A percentile compares a stretch with the other conserved stretches of the same genome.
Evolutionary conservation across 2,888 invertebrate genomes (phyloP).

Genomic region (Neelides folsomi): DNA sequence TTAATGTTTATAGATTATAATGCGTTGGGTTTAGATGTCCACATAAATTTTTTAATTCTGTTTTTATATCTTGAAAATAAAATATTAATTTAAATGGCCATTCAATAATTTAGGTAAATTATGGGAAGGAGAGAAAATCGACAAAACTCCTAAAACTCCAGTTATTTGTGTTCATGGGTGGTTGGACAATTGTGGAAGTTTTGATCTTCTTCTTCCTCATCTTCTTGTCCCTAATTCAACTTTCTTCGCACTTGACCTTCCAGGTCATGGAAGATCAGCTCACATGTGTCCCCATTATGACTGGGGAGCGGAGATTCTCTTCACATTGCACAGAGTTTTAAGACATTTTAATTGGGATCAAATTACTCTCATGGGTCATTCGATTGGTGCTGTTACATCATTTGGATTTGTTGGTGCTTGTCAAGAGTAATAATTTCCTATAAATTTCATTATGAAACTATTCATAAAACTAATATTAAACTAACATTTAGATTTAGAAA

Average conservation of each 20-base stretch:
- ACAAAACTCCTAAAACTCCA: slow-evolving; percentile 5
- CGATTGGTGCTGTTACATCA: slow-evolving; percentile 23
- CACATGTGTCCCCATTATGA: slow-evolving; percentile 18
- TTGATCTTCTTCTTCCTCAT: slow-evolving; percentile 17
- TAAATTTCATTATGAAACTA: too few species aligned
- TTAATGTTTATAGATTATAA: too few species aligned
- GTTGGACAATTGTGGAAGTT: slow-evolving; percentile 25
- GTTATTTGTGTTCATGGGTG: slow-evolving; percentile 26
- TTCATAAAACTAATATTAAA: too few species aligned
- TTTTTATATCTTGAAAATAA: too few species aligned
- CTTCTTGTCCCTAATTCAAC: slow-evolving; percentile 19
- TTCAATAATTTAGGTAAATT: slow-evolving; percentile 9
- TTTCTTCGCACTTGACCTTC: slow-evolving; percentile 18
- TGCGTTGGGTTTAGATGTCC: too few species aligned
- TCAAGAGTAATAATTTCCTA: slow-evolving; percentile 27
- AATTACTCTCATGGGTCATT: slow-evolving; percentile 24
- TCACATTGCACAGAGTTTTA: slow-evolving; percentile 17
- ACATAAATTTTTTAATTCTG: too few species aligned
- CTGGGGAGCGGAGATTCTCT: slow-evolving; percentile 15
- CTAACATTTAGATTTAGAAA: too few species aligned
- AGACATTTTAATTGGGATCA: slow-evolving; percentile 23
- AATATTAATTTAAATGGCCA: too few species aligned
- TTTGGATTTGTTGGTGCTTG: slow-evolving; percentile 18
- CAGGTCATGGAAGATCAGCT: slow-evolving; percentile 28
- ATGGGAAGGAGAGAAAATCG: slow-evolving; percentile 10